These are phyloP conservation scores for Phlogophora meticulosa DNA, from an alignment of 2,888 invertebrate species.

Conservation along the genomic window DNA sequence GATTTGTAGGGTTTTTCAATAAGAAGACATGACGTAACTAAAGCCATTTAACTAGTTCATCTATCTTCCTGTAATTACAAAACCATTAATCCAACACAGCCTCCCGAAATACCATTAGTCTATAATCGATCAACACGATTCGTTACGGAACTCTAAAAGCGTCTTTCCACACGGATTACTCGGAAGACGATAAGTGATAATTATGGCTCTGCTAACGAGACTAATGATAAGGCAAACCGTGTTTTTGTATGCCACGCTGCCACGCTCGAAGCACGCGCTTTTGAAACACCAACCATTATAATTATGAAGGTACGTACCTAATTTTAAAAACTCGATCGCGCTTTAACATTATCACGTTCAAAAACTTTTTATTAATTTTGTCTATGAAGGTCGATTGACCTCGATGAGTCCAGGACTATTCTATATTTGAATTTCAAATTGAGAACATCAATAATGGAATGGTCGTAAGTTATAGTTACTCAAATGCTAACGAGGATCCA, in stretches of 20 bases:
- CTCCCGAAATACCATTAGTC: background rate
- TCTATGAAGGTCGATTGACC: conserved; percentile 3
- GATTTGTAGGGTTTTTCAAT: background rate
- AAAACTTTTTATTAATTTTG: conserved; percentile 20
- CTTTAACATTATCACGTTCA: conserved; percentile 32
- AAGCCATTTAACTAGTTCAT: background rate
- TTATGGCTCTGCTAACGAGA: conserved; percentile 74
- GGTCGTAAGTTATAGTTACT: conserved; percentile 7
- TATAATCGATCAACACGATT: conserved; percentile 1
- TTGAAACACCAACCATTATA: conserved; percentile 51
- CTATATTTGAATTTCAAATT: conserved; percentile 37
- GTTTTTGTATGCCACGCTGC: conserved; percentile 57
- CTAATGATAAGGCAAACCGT: conserved; percentile 73
- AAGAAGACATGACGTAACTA: no score
- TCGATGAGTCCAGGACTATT: conserved; percentile 10
- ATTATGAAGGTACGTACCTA: conserved; percentile 56
- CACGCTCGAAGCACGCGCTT: conserved; percentile 35
- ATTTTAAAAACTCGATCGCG: conserved; percentile 49
- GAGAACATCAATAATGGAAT: conserved; percentile 7
- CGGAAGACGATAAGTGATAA: conserved; percentile 75
- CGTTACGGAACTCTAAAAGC: conserved; percentile 46
- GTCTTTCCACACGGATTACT: conserved; percentile 59
- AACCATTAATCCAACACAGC: background rate
- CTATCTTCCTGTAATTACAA: background rate
- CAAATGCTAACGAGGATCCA: conserved; percentile 13